These are phyloP conservation scores for Apodemia mormo DNA, from an alignment of 2,888 invertebrate species.

Conservation along the genomic window DNA sequence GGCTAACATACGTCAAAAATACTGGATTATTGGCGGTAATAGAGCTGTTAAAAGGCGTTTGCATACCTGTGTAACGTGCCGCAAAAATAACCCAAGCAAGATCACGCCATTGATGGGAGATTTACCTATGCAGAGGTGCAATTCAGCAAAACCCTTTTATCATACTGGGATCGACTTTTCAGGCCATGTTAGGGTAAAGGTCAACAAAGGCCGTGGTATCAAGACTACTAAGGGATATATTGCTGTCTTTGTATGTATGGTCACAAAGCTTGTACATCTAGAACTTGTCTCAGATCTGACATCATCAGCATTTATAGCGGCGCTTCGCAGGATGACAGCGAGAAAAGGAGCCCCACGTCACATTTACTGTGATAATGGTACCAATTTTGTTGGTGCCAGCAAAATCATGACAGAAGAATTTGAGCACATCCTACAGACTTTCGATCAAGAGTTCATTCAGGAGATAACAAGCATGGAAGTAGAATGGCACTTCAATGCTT, in stretches of 20 bases:
- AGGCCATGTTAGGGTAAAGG: not conserved
- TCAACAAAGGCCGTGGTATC: slow-evolving; percentile 20
- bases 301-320: slow-evolving; percentile 22
- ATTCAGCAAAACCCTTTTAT: slow-evolving; percentile 1
- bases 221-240: slow-evolving; percentile 23
- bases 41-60: slow-evolving; percentile 21
- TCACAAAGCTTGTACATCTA: slow-evolving; percentile 23
- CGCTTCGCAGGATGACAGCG: slow-evolving; percentile 19
- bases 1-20: slow-evolving; percentile 20
- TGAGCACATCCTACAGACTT: not conserved
- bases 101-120: slow-evolving; percentile 32
- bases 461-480: not conserved
- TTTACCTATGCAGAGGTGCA: slow-evolving; percentile 22
- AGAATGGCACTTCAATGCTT: too few species aligned
- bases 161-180: slow-evolving; percentile 4
- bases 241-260: slow-evolving; percentile 24
- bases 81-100: slow-evolving; percentile 24
- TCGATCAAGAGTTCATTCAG: not conserved
- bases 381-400: slow-evolving; percentile 20
- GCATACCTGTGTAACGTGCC: slow-evolving; percentile 19
- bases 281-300: slow-evolving; percentile 24
- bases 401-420: slow-evolving; percentile 20
- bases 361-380: slow-evolving; percentile 22
- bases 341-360: slow-evolving; percentile 9
- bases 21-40: slow-evolving; percentile 26